Base-by-base conservation (phyloP, 2,797 vertebrate species). In the Xiphorhynchus erythropygius region DNA sequence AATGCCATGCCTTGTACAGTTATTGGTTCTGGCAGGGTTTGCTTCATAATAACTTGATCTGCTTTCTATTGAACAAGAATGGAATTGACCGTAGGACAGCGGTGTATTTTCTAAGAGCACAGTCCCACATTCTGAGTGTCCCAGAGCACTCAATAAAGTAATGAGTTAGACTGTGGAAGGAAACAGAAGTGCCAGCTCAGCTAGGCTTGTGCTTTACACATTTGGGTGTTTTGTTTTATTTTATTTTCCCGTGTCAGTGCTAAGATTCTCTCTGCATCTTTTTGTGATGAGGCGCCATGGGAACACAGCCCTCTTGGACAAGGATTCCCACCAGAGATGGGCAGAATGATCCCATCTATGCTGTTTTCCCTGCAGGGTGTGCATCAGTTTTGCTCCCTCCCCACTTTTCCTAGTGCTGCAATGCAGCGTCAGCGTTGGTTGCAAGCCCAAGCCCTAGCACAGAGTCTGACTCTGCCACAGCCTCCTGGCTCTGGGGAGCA, bases 401-500 rank as follows among this genome's bases (percentile, higher is more conserved):
- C n/a, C 64, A 76, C 78, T 94, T 93, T 67, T 33, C 60, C 71
- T 56, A 8, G 47, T 97, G 90, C 95, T 97, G 96, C 96, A 97
- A 92, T 97, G 97, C 96, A 97, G 95, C 86, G 91, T 91, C 93
- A 89, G 90, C 3, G 47, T 62, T 94, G 94, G 93, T 94, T 92
- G 81, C 82, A 89, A 97, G 94, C 91, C 95, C 96, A 95, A 96
- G 62, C 68, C 87, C 85, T 90, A 97, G 89, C 90, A 93, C 87
- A 92, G 84, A 90, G 55, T 22, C 78, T 82, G 76, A 82, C 71
- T 88, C 71, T 93, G 70, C 77, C 91, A 93, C 95, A 82, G 63
- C 5, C 81, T 96, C 76, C 91, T 96, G 94, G 91, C 96, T 93
- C 94, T 90, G 85, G 91, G 89, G 92, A 92, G 82, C 84, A 88